These are phyloP conservation scores for Aegotheles bennettii DNA, from an alignment of 2,113 vertebrate genomes.

Conservation along the genomic window DNA sequence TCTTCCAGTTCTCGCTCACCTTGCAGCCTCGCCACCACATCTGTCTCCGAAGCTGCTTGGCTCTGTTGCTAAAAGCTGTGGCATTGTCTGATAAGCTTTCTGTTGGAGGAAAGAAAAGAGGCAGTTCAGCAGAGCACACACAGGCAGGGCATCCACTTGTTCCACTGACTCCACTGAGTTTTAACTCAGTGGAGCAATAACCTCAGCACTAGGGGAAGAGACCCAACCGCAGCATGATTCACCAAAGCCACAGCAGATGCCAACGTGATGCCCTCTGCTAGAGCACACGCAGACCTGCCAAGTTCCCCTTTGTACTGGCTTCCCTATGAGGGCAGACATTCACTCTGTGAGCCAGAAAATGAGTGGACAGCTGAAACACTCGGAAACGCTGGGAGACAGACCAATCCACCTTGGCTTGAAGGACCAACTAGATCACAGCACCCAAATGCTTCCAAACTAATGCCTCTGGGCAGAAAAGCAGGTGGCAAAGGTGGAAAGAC, in stretches of 20 bases:
- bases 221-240: neutral
- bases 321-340: neutral
- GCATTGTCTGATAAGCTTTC: constrained; percentile 98
- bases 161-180: neutral
- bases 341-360: neutral
- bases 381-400: neutral
- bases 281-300: neutral
- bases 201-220: neutral
- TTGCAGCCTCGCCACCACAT: constrained; percentile 98
- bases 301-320: neutral
- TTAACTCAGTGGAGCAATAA: neutral
- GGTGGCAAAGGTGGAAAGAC: neutral
- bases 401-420: neutral
- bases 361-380: neutral
- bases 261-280: neutral
- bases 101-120: constrained; percentile 62
- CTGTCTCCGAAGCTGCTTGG: constrained; percentile 94
- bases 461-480: neutral
- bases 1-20: constrained; percentile 69
- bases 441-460: neutral
- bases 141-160: neutral
- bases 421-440: neutral
- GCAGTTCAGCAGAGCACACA: neutral
- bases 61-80: constrained; percentile 96
- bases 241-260: neutral